Evolutionary conservation across 2,113 vertebrate genomes (phyloP), one percentile per base, ranked within the genome.

Genomic region (Ptilonorhynchus violaceus): DNA sequence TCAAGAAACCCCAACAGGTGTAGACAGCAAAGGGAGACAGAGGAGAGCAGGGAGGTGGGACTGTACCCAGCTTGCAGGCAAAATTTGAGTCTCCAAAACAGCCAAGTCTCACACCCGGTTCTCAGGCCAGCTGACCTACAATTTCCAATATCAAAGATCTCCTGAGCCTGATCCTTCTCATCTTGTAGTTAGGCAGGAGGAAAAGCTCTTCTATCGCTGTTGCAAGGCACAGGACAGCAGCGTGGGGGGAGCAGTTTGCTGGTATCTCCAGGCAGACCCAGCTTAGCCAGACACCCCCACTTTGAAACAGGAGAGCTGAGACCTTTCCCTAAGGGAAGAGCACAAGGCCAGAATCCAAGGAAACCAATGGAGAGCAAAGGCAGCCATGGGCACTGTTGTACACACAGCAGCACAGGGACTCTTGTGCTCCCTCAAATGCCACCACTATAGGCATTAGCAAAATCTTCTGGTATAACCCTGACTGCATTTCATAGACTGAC

Each of bases 61-160:
- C 47, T 50, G 23, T 18, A 31, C 31, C 11, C 53, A 50, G 35
- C 18, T 37, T 46, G n/a, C 22, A 50, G 30, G n/a, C 21, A 35
- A 69, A 42, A 81, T 2, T 19, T 5, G 25, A 41, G 33, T 35
- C 62, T 80, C 49, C 33, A 31, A 13, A 73, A 25, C 21, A 77
- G 7, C 14, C 33, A 15, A 0, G 0, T 56, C 50, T 74, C 23
- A 24, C 17, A 41, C 4, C 17, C 39, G 13, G 5, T 35, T 47
- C 25, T 72, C 35, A 83, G 52, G 8, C 12, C 50, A 55, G 19
- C 23, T 31, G 35, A 60, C 13, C 19, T 44, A 10, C 2, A 0
- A 28, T n/a, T 79, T 37, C 37, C 20, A 20, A 1, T 8, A 14
- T 10, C 63, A 59, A 76, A 67, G 42, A 11, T 56, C 19, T 77